Percentiles rank a stretch among this genome's conserved stretches.
These are phyloP conservation scores for Yasuhikotakia modesta DNA, from an alignment of 2,797 vertebrate genomes.

Conservation along the genomic window DNA sequence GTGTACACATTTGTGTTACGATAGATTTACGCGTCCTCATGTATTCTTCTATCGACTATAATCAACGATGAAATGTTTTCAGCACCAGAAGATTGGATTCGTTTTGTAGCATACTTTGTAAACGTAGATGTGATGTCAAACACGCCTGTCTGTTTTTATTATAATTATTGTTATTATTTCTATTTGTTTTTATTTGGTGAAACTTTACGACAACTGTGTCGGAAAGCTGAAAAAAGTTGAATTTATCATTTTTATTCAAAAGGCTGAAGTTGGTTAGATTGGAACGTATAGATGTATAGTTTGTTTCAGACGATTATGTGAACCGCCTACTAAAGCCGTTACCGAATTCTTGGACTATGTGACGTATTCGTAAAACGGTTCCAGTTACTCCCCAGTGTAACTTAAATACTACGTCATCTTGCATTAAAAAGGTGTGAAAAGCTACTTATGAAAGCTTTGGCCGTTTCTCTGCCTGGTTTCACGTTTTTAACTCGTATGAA, in stretches of 20 bases:
- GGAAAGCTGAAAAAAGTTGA: conserved; percentile 22
- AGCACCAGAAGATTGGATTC: no score
- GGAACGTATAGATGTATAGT: conserved; percentile 34
- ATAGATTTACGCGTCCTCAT: conserved; percentile 60
- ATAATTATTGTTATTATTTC: conserved; percentile 62
- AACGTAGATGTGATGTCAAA: conserved; percentile 67
- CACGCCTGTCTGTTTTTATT: conserved; percentile 59
- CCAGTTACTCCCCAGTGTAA: conserved; percentile 57
- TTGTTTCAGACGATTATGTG: conserved; percentile 28
- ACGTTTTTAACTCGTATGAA: no score
- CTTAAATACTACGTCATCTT: conserved; percentile 13
- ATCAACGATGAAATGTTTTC: conserved; percentile 63
- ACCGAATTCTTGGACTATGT: conserved; percentile 45
- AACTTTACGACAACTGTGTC: conserved; percentile 28
- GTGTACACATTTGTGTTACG: conserved; percentile 68
- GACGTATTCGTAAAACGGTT: conserved; percentile 57
- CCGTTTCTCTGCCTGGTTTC: background rate
- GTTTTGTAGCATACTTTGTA: conserved; percentile 68
- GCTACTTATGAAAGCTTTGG: background rate
- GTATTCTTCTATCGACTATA: conserved; percentile 1
- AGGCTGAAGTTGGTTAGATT: conserved; percentile 32
- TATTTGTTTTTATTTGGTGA: conserved; percentile 64
- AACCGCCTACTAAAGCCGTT: conserved; percentile 69
- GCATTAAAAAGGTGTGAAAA: conserved; percentile 12
- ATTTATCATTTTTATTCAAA: conserved; percentile 9